These are phyloP conservation scores for Propsilocerus akamusi DNA, from an alignment of 1,140 invertebrate species.

Conservation along the genomic window DNA sequence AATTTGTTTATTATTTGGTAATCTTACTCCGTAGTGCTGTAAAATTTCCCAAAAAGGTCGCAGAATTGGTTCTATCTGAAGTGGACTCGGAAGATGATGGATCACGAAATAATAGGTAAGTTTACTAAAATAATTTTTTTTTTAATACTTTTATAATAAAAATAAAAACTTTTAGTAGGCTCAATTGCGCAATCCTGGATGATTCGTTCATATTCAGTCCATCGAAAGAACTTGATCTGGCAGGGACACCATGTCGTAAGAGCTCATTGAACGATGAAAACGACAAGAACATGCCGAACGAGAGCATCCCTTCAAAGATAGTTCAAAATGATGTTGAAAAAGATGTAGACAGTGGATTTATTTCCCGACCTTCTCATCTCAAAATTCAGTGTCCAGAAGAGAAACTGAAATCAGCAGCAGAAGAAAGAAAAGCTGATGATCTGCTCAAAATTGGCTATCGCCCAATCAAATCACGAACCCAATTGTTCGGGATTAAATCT, in stretches of 20 bases:
- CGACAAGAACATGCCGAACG: not conserved
- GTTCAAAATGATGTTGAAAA: not conserved
- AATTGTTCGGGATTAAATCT: no score
- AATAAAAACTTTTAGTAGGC: slow-evolving; percentile 9
- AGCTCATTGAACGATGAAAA: not conserved
- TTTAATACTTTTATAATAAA: no score
- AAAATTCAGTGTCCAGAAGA: not conserved
- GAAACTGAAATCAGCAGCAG: not conserved
- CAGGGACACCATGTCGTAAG: not conserved
- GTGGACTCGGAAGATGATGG: slow-evolving; percentile 20
- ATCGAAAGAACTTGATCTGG: not conserved
- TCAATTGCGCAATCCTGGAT: slow-evolving; percentile 21
- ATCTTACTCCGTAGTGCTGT: not conserved
- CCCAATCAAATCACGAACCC: not conserved
- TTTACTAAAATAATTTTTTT: no score
- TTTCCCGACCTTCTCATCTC: not conserved
- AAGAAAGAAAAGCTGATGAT: not conserved
- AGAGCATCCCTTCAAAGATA: not conserved
- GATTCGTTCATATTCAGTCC: slow-evolving; percentile 22
- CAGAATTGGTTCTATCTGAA: slow-evolving; percentile 15
- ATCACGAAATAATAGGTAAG: slow-evolving; percentile 10
- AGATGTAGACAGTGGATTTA: not conserved
- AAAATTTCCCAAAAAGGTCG: slow-evolving; percentile 12
- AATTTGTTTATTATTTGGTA: not conserved
- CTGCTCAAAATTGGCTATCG: no score